phyloP scores from a whole-genome alignment of 2,797 vertebrate species.

The Pelodytes ibericus region DNA sequence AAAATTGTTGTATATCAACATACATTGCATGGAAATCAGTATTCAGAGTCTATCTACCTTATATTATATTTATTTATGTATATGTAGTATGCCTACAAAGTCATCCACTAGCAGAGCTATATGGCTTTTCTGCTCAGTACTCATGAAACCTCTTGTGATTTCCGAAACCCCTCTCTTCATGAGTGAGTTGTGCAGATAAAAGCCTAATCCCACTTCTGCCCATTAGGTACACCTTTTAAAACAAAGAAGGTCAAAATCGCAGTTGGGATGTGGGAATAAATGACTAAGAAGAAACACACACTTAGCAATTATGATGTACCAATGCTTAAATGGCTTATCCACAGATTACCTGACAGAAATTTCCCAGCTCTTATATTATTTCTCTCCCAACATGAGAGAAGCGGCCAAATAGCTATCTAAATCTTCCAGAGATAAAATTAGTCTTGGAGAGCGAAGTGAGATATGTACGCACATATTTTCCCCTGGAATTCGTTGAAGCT shows the following conservation, averaged over 20 bases:
- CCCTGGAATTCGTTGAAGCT: neutral
- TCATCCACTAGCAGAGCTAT: slow-evolving; percentile 24
- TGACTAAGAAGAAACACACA: slow-evolving; percentile 46
- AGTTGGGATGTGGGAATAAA: slow-evolving; percentile 52
- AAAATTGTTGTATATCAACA: too few species aligned
- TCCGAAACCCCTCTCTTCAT: slow-evolving; percentile 49
- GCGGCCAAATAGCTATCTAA: slow-evolving; percentile 49
- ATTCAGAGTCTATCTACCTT: too few species aligned
- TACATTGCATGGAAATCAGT: too few species aligned
- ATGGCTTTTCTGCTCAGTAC: slow-evolving; percentile 48
- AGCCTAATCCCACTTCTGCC: slow-evolving; percentile 54
- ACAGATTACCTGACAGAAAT: slow-evolving; percentile 54
- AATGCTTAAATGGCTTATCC: slow-evolving; percentile 54
- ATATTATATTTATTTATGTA: neutral
- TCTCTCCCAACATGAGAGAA: slow-evolving; percentile 34
- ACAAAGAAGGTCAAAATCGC: slow-evolving; percentile 54
- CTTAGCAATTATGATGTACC: slow-evolving; percentile 56
- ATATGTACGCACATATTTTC: slow-evolving; percentile 40
- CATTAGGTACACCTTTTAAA: slow-evolving; percentile 54
- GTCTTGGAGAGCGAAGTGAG: slow-evolving; percentile 41
- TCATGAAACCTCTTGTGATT: slow-evolving; percentile 51
- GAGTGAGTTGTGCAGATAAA: slow-evolving; percentile 55
- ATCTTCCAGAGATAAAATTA: slow-evolving; percentile 53
- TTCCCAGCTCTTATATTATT: slow-evolving; percentile 51
- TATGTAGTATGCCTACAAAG: neutral